These are phyloP conservation scores for Drosophila birchii DNA, from an alignment of 2,888 invertebrate genomes.

Conservation along the genomic window DNA sequence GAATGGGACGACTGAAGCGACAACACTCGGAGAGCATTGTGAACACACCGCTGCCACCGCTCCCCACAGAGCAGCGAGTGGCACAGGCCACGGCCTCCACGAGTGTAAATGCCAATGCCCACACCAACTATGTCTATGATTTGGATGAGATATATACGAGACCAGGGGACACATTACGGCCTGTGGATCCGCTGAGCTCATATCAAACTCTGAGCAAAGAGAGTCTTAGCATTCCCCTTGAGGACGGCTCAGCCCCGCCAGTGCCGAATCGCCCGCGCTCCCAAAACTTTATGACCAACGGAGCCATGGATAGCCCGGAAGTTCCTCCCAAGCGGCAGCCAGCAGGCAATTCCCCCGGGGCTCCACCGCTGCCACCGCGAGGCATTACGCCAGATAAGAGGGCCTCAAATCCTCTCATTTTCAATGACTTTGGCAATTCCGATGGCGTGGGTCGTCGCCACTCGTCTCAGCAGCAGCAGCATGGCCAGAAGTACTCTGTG, in stretches of 20 bases:
- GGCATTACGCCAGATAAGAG: slow-evolving; percentile 87
- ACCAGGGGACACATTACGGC: slow-evolving; percentile 85
- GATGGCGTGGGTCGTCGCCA: slow-evolving; percentile 72
- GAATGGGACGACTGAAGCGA: slow-evolving; percentile 88
- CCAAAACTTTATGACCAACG: slow-evolving; percentile 85
- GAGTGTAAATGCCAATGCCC: slow-evolving; percentile 34
- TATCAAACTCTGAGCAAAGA: slow-evolving; percentile 83
- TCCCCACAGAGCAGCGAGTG: slow-evolving; percentile 89
- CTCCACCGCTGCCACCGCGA: slow-evolving; percentile 92
- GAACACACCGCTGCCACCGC: slow-evolving; percentile 92
- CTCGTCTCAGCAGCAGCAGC: slow-evolving; percentile 73
- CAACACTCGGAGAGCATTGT: slow-evolving; percentile 93
- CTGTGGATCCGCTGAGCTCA: slow-evolving; percentile 81
- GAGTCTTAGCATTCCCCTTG: slow-evolving; percentile 68
- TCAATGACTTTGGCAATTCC: slow-evolving; percentile 80
- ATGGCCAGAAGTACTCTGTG: slow-evolving; percentile 85
- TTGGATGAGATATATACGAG: slow-evolving; percentile 91
- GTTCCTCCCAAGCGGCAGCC: slow-evolving; percentile 86
- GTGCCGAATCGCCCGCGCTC: slow-evolving; percentile 88
- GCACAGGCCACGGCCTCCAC: slow-evolving; percentile 22
- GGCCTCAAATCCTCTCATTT: slow-evolving; percentile 84
- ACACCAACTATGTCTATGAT: slow-evolving; percentile 84
- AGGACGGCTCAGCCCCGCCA: slow-evolving; percentile 85
- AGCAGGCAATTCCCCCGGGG: slow-evolving; percentile 85
- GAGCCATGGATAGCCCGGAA: slow-evolving; percentile 83